Evolutionary conservation across 2,888 invertebrate species (phyloP).

Genomic region (Drosophila nigricruria): DNA sequence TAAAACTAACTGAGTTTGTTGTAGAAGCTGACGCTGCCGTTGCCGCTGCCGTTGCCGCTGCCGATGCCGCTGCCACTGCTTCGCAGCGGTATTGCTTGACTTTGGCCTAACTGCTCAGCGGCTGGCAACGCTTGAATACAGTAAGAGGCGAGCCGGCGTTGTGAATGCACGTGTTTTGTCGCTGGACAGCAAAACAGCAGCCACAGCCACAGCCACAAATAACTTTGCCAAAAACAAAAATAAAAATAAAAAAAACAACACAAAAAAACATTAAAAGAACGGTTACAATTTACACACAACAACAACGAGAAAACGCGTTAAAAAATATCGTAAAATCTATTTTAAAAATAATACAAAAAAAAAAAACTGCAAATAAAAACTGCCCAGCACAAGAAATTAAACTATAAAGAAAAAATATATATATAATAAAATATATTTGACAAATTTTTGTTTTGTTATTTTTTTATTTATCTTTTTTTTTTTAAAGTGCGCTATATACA

Average conservation of each 20-base stretch:
- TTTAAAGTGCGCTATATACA: constrained; percentile 34
- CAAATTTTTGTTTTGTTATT: constrained; percentile 50
- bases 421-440: constrained; percentile 16
- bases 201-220: constrained; percentile 51
- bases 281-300: constrained; percentile 30
- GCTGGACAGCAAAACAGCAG: constrained; percentile 62
- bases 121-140: constrained; percentile 85
- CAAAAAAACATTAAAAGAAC: constrained; percentile 28
- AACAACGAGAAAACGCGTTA: constrained; percentile 17
- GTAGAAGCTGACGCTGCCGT: constrained; percentile 41
- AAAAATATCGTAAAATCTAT: constrained; percentile 24
- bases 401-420: constrained; percentile 16
- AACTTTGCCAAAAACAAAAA: constrained; percentile 22
- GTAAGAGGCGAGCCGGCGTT: constrained; percentile 85
- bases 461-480: constrained; percentile 50
- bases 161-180: constrained; percentile 85
- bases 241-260: constrained; percentile 9
- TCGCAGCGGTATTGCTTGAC: constrained; percentile 59
- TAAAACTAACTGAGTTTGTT: constrained; percentile 72
- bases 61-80: constrained; percentile 15
- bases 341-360: constrained; percentile 1
- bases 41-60: constrained; percentile 22
- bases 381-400: constrained; percentile 26
- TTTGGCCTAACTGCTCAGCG: constrained; percentile 83
- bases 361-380: constrained; percentile 34